These are phyloP conservation scores for Crax fasciolata DNA, from an alignment of 2,797 vertebrate genomes.

Conservation along the genomic window DNA sequence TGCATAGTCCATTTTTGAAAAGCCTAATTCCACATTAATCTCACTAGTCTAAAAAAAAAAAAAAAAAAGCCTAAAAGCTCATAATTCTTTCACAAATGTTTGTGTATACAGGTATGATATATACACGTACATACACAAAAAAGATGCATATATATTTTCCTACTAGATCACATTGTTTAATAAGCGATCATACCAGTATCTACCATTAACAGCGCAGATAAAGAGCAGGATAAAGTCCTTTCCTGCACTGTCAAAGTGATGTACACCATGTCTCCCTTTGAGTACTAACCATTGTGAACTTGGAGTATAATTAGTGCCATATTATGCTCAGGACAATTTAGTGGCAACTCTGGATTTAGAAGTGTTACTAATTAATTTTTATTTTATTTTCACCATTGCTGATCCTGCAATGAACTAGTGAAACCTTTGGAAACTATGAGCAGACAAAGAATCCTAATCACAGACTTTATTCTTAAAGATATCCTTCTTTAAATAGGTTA, in stretches of 20 bases:
- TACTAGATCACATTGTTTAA: neutral
- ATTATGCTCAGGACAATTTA: neutral
- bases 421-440: conserved; percentile 37
- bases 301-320: neutral
- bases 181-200: neutral
- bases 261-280: neutral
- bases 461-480: conserved; percentile 81
- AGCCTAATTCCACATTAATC: neutral
- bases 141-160: neutral
- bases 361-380: conserved; percentile 36
- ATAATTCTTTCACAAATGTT: neutral
- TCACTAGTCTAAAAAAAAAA: neutral
- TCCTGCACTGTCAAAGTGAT: neutral
- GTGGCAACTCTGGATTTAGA: conserved; percentile 1
- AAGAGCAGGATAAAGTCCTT: neutral
- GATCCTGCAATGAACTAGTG: conserved; percentile 44
- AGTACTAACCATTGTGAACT: conserved; percentile 17
- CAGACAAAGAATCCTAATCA: conserved; percentile 70
- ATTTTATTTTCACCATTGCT: conserved; percentile 41
- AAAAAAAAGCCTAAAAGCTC: neutral
- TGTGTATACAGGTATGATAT: neutral
- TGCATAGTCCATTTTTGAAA: neutral
- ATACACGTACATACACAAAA: neutral
- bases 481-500: conserved; percentile 87
- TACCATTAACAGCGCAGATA: neutral